Percentiles rank a stretch among this genome's conserved stretches.
Evolutionary conservation across 2,888 invertebrate species (phyloP).

Genomic region (Ametastegia equiseti): DNA sequence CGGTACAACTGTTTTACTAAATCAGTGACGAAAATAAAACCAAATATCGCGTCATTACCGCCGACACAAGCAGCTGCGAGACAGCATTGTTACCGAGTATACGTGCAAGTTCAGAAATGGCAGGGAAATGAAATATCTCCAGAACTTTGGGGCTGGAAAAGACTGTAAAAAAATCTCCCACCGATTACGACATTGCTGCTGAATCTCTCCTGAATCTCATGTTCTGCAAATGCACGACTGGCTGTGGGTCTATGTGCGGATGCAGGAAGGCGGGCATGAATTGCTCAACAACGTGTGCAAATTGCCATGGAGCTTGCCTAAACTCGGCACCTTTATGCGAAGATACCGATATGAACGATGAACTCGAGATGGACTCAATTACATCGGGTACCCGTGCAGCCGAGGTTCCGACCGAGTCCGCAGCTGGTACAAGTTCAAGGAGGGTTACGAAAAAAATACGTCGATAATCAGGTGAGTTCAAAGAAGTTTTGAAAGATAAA

Average conservation of each 20-base stretch:
- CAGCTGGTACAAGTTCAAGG: too few relatives aligned
- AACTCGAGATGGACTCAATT: too few relatives aligned
- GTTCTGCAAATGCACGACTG: constrained; percentile 11
- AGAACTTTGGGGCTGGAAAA: constrained; percentile 47
- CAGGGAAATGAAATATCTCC: constrained; percentile 44
- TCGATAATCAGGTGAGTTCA: too few relatives aligned
- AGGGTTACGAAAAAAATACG: too few relatives aligned
- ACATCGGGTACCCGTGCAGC: too few relatives aligned
- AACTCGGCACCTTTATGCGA: too few relatives aligned
- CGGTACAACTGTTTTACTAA: background rate
- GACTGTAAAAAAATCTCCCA: constrained; percentile 3
- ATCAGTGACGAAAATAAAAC: background rate
- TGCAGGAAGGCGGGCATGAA: constrained; percentile 28
- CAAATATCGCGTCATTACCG: background rate
- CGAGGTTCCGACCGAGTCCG: too few relatives aligned
- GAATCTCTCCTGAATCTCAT: constrained; percentile 23
- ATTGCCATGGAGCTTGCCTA: constrained; percentile 5
- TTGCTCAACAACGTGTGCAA: background rate
- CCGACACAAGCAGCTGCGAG: constrained; percentile 34
- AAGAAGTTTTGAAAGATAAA: too few relatives aligned
- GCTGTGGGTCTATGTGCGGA: constrained; percentile 29
- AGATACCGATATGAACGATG: too few relatives aligned
- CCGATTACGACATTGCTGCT: constrained; percentile 38
- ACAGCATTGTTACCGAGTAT: constrained; percentile 38
- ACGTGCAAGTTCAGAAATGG: constrained; percentile 46